These are phyloP conservation scores for Dermochelys coriacea DNA, from an alignment of 2,797 vertebrate genomes.

Conservation along the genomic window DNA sequence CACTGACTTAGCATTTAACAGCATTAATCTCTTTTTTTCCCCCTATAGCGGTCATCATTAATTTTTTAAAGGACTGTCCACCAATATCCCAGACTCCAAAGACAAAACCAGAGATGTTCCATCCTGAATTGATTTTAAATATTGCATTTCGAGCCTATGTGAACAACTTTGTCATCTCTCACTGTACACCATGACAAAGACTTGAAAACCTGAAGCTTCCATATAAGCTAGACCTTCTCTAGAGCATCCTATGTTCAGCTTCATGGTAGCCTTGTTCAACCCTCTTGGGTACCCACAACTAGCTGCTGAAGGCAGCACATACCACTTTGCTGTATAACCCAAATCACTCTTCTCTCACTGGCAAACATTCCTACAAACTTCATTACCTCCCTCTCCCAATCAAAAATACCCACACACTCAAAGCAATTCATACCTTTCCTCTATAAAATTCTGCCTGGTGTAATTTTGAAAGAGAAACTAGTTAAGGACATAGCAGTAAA, in stretches of 20 bases:
- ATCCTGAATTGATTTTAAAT: background rate
- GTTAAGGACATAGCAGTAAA: too few species aligned
- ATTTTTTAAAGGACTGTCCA: background rate
- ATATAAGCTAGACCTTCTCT: background rate
- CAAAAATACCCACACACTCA: background rate
- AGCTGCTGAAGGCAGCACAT: too few species aligned
- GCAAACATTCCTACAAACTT: background rate
- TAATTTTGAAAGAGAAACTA: too few species aligned
- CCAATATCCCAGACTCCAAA: background rate
- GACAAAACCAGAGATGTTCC: background rate
- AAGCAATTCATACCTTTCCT: background rate
- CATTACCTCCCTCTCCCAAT: background rate
- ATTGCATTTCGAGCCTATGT: background rate
- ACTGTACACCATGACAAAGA: background rate
- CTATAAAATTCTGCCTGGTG: too few species aligned
- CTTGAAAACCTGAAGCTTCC: background rate
- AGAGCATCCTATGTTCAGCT: too few species aligned
- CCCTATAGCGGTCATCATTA: background rate
- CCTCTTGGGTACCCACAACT: too few species aligned
- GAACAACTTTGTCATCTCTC: background rate
- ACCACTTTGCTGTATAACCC: too few species aligned
- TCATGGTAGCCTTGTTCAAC: too few species aligned
- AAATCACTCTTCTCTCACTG: too few species aligned
- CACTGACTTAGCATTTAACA: background rate
- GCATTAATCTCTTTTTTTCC: background rate